Evolutionary conservation across 2,113 vertebrate genomes (phyloP).

Genomic region (Grantiella picta): DNA sequence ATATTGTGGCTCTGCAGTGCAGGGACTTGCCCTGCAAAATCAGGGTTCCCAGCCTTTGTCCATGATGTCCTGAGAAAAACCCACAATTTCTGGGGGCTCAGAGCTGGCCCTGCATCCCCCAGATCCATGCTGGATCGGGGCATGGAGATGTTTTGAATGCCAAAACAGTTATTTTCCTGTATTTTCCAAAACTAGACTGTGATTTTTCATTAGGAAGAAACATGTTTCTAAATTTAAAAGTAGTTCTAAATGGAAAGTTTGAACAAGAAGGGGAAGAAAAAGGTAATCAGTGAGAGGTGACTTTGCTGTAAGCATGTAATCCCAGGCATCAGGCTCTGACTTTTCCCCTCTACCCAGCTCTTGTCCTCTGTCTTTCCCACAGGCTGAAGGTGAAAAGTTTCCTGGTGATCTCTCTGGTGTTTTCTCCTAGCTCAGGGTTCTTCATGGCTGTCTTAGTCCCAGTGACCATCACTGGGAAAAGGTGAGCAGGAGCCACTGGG

Average conservation of each 20-base stretch:
- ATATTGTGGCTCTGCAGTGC: fast-evolving
- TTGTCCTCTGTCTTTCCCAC: background rate
- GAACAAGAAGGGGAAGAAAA: background rate
- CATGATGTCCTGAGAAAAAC: no score
- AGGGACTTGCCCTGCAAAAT: no score
- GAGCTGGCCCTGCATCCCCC: background rate
- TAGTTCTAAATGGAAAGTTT: background rate
- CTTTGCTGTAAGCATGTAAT: background rate
- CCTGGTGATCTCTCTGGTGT: background rate
- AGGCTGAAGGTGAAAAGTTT: slow-evolving; percentile 55
- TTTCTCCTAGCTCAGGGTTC: background rate
- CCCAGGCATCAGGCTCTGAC: background rate
- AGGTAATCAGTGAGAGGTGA: background rate
- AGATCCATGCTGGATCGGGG: background rate
- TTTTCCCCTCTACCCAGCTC: no score
- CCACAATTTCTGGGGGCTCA: background rate
- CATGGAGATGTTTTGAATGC: background rate
- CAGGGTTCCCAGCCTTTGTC: background rate
- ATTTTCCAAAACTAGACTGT: background rate
- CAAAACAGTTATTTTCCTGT: background rate
- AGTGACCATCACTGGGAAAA: slow-evolving; percentile 50
- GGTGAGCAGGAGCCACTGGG: background rate
- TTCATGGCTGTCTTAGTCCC: background rate
- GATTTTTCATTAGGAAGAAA: background rate
- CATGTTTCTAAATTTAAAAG: background rate